Evolutionary conservation across 2,113 vertebrate genomes (phyloP).

Genomic region (Pelecanoides urinatrix): DNA sequence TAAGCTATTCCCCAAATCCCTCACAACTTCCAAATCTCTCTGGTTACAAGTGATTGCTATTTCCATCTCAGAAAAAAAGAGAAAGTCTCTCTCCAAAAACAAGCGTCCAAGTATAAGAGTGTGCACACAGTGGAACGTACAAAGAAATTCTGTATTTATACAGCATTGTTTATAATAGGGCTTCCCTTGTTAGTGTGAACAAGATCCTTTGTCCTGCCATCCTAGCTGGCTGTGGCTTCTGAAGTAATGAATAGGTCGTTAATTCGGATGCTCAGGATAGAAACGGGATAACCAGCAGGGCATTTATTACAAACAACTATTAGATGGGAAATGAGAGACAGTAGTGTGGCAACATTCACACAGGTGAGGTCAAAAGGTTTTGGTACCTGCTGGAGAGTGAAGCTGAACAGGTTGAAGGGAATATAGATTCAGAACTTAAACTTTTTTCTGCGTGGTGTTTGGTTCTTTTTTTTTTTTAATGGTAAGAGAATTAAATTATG

Average conservation of each 20-base stretch:
- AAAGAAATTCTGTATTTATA: not conserved
- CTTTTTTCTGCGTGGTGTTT: not conserved
- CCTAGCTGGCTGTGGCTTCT: not conserved
- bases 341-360: not conserved
- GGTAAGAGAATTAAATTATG: not conserved
- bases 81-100: not conserved
- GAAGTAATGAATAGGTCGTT: not conserved
- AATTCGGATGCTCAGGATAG: not conserved
- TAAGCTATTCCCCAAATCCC: not conserved
- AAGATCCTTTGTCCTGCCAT: not conserved
- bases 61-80: not conserved
- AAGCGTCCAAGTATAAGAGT: not conserved
- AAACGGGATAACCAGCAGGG: not conserved
- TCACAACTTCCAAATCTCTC: not conserved
- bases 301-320: not conserved
- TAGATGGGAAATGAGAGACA: not conserved
- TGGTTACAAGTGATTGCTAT: not conserved
- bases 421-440: not conserved
- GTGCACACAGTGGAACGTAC: not conserved
- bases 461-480: not conserved
- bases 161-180: not conserved
- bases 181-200: not conserved
- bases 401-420: not conserved
- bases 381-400: not conserved
- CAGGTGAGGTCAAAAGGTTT: not conserved